phyloP scores from a whole-genome alignment of 2,113 vertebrate genomes.

The Sisor rabdophorus region DNA sequence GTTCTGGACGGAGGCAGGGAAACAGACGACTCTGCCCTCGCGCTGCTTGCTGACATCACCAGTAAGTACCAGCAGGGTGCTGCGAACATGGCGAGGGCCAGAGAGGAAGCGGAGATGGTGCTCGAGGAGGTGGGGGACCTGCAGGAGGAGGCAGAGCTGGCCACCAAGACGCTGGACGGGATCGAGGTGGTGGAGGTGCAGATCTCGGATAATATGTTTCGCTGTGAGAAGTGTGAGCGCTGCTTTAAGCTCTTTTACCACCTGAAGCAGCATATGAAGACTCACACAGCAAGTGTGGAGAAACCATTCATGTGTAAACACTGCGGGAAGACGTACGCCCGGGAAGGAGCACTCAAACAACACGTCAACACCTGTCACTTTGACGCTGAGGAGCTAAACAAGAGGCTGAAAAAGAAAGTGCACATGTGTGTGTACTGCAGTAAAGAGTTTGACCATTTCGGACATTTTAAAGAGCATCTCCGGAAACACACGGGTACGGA shows the following conservation, averaged over 20 bases:
- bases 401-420: slow-evolving; percentile 89
- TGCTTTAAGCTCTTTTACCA: slow-evolving; percentile 97
- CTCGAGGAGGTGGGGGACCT: slow-evolving; percentile 74
- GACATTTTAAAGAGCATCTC: slow-evolving; percentile 97
- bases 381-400: slow-evolving; percentile 81
- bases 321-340: slow-evolving; percentile 90
- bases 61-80: slow-evolving; percentile 94
- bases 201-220: slow-evolving; percentile 95
- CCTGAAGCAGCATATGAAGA: slow-evolving; percentile 97
- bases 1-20: slow-evolving; percentile 77
- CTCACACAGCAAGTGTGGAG: slow-evolving; percentile 71
- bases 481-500: slow-evolving; percentile 90
- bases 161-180: slow-evolving; percentile 87
- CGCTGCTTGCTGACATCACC: slow-evolving; percentile 93
- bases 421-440: slow-evolving; percentile 94
- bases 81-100: slow-evolving; percentile 57
- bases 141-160: slow-evolving; percentile 81
- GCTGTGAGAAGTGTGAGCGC: slow-evolving; percentile 92
- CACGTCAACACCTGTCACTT: slow-evolving; percentile 88
- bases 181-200: slow-evolving; percentile 95
- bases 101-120: slow-evolving; percentile 62
- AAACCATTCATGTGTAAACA: slow-evolving; percentile 86
- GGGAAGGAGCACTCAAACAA: slow-evolving; percentile 95
- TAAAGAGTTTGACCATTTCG: slow-evolving; percentile 96
- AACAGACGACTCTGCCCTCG: slow-evolving; percentile 89